Base-by-base conservation (phyloP, 2,797 vertebrate genomes). In the Heliangelus exortis region DNA sequence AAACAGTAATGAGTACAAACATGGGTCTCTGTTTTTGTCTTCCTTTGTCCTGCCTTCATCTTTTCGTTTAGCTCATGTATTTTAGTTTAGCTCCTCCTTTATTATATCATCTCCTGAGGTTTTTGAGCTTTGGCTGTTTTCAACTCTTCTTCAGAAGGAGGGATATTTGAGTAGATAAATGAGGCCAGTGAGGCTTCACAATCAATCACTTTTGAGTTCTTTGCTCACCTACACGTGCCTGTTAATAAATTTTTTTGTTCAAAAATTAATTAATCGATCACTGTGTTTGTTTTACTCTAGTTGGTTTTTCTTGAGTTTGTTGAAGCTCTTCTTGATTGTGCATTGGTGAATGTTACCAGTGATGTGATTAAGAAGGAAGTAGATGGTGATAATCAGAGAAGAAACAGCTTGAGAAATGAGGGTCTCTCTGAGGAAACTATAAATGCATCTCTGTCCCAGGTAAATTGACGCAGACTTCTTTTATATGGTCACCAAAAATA, bases 281-380 rank as follows among this genome's bases (percentile, higher is more conserved):
- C 19, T 73, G 4, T 71, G 10, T 72, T 86, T 96, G 20, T 80
- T 97, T 94, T 57, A 16, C 58, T 97, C 31, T 96, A 99, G 99
- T 95, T 99, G 58, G 98, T 98, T 7, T 99, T 99, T 97, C 98
- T 99, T 88, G 99, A 99, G 83, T 99, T 99, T 96, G 98, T 99
- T 22, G 99, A 99, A 94, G 98, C 98, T 25, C 97, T 99, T 34
- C 87, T 99, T 45, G 97, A 97, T n/a, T 99, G 98, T 51, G 98
- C 98, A 0, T 81, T 98, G 51, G 76, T 98, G 26, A 98, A 96
- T 41, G 93, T 96, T 77, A 97, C 95, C 3, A 69, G 80, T 14
- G 96, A 94, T 28, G 89, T 59, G 82, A 51, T 84, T 28, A 89
- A 79, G 12, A 77, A 96, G 78, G 75, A 67, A 43, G 65, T 13